A percentile compares a stretch with the other conserved stretches of the same genome.
Evolutionary conservation across 2,797 vertebrate species (phyloP).

Genomic region (Rhabdomys pumilio): DNA sequence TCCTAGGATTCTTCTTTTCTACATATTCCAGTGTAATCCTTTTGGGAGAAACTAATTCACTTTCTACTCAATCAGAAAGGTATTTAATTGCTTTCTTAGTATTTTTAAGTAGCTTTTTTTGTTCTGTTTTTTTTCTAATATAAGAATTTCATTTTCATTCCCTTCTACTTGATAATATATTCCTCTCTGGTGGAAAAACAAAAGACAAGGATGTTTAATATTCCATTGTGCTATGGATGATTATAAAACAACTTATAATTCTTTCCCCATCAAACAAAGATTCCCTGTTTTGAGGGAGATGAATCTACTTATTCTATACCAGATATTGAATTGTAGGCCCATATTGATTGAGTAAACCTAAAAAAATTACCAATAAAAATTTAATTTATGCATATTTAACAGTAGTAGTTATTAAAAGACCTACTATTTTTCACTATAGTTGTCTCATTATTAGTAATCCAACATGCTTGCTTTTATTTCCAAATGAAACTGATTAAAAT

Average conservation of each 20-base stretch:
- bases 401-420: neutral
- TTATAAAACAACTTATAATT: constrained; percentile 36
- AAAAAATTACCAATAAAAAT: neutral
- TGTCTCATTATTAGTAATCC: neutral
- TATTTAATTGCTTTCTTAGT: constrained; percentile 66
- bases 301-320: neutral
- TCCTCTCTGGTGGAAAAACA: constrained; percentile 27
- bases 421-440: neutral
- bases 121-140: neutral
- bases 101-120: constrained; percentile 12
- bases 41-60: constrained; percentile 35
- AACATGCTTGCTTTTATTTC: neutral
- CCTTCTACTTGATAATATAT: constrained; percentile 51
- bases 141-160: constrained; percentile 46
- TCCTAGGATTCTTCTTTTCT: neutral
- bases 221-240: neutral
- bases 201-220: constrained; percentile 59
- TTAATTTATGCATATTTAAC: constrained; percentile 2
- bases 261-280: constrained; percentile 60
- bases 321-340: neutral
- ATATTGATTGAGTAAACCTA: constrained; percentile 6
- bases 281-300: constrained; percentile 25
- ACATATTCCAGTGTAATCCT: neutral
- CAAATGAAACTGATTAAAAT: neutral
- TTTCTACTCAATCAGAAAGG: constrained; percentile 59